Conservation (phyloP, 2,113 vertebrate species). For the Patagioenas fasciata region DNA sequence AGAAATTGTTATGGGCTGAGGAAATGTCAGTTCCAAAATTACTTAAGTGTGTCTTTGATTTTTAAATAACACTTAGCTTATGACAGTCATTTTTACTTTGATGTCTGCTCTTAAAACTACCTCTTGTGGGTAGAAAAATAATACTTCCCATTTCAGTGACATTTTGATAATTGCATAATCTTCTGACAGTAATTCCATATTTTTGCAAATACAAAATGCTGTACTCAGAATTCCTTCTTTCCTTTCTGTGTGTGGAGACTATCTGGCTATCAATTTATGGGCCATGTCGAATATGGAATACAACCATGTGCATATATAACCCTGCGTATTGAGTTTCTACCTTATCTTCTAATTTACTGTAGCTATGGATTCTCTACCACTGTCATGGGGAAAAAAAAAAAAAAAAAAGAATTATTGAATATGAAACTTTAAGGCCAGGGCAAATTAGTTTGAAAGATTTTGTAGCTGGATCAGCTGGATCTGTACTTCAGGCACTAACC, state of each 20-base stretch:
- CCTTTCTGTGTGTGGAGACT: not conserved
- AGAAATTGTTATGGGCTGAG: not conserved
- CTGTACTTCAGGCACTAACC: not conserved
- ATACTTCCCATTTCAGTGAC: not conserved
- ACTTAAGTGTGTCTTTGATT: not conserved
- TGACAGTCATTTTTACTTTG: not conserved
- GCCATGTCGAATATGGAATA: not conserved
- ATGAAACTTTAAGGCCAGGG: not conserved
- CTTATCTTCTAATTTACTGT: not conserved
- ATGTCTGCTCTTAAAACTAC: not conserved
- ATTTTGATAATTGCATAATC: not conserved
- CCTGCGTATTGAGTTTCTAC: not conserved
- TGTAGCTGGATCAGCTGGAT: not conserved
- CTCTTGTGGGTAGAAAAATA: not conserved
- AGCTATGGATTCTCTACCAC: not conserved
- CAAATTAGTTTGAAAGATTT: not conserved
- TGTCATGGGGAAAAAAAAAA: not conserved
- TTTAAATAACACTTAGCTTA: not conserved
- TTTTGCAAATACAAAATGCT: not conserved
- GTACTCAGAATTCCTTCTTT: not conserved
- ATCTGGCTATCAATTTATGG: not conserved
- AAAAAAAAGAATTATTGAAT: not conserved
- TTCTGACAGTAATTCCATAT: not conserved
- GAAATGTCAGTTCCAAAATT: not conserved
- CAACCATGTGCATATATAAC: not conserved